Evolutionary conservation across 2,888 invertebrate genomes (phyloP).

Genomic region (Mesorhabditis spiculigera): DNA sequence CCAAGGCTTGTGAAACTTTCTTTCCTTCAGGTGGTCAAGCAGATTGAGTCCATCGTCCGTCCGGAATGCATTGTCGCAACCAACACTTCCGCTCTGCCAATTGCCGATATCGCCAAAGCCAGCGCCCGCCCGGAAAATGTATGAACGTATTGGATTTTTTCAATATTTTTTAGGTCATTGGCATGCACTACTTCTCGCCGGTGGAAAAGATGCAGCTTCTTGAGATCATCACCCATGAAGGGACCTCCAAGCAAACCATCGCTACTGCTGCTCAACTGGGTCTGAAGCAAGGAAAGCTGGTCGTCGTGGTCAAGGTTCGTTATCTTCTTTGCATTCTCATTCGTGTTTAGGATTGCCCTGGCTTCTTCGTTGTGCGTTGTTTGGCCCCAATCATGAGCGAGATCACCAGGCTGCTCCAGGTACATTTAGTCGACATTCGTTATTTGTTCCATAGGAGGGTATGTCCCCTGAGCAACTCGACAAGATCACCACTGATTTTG

Average conservation of each 20-base stretch:
- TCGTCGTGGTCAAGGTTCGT: conserved; percentile 93
- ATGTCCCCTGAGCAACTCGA: conserved; percentile 86
- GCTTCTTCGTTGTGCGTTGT: conserved; percentile 96
- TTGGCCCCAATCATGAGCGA: conserved; percentile 89
- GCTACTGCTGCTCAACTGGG: conserved; percentile 73
- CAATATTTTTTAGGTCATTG: conserved; percentile 64
- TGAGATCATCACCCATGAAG: conserved; percentile 93
- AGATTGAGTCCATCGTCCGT: conserved; percentile 72
- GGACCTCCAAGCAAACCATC: conserved; percentile 82
- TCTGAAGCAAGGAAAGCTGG: conserved; percentile 90
- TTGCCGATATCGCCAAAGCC: conserved; percentile 87
- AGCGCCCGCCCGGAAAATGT: conserved; percentile 85
- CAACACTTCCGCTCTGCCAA: conserved; percentile 97
- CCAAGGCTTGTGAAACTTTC: background rate
- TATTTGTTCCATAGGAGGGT: conserved; percentile 61
- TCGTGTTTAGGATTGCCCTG: conserved; percentile 72
- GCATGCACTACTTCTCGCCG: conserved; percentile 99
- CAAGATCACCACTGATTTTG: conserved; percentile 78
- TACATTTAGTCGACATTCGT: background rate
- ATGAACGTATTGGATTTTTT: background rate
- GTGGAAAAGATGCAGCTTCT: conserved; percentile 79
- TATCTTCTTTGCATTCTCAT: background rate
- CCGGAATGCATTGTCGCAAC: conserved; percentile 70
- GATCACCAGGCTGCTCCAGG: conserved; percentile 69
- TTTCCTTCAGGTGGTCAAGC: conserved; percentile 80